Conservation (phyloP, 1,140 invertebrate genomes). For the Dinoponera quadriceps region DNA sequence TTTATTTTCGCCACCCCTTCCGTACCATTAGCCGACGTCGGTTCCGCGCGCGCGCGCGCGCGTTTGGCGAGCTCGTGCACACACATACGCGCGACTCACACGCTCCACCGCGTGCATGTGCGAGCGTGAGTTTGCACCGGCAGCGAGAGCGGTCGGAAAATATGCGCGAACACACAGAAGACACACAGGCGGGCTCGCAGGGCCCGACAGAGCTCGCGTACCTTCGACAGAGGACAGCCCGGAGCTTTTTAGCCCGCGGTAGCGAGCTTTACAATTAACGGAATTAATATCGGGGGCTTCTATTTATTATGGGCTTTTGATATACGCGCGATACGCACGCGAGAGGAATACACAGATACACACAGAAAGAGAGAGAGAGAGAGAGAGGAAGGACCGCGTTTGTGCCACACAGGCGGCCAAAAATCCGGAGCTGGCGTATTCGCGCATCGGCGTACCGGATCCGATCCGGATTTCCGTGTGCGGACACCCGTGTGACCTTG, state of each 20-base stretch:
- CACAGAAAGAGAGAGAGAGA: conserved; percentile 26
- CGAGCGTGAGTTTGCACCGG: neutral
- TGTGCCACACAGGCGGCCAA: conserved; percentile 41
- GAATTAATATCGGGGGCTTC: conserved; percentile 80
- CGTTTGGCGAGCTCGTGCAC: conserved; percentile 36
- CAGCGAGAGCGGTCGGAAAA: conserved; percentile 33
- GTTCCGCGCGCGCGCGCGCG: conserved; percentile 13
- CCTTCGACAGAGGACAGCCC: conserved; percentile 46
- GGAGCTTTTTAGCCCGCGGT: conserved; percentile 52
- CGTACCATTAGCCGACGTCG: conserved; percentile 76
- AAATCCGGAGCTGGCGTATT: conserved; percentile 55
- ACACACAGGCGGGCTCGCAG: conserved; percentile 21
- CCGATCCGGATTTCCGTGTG: conserved; percentile 82
- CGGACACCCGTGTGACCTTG: conserved; percentile 81
- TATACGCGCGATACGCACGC: conserved; percentile 70
- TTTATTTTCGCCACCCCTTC: conserved; percentile 79
- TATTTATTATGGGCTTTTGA: conserved; percentile 81
- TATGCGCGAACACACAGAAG: conserved; percentile 25
- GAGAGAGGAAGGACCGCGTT: conserved; percentile 33
- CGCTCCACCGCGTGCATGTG: neutral
- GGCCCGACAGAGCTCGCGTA: neutral
- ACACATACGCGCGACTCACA: neutral
- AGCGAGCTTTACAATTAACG: conserved; percentile 81
- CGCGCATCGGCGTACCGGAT: conserved; percentile 67
- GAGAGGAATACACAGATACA: neutral